A percentile compares a stretch with the other conserved stretches of the same genome.
Evolutionary conservation across 2,797 vertebrate genomes (phyloP).

Genomic region (Pachyuromys duprasi): DNA sequence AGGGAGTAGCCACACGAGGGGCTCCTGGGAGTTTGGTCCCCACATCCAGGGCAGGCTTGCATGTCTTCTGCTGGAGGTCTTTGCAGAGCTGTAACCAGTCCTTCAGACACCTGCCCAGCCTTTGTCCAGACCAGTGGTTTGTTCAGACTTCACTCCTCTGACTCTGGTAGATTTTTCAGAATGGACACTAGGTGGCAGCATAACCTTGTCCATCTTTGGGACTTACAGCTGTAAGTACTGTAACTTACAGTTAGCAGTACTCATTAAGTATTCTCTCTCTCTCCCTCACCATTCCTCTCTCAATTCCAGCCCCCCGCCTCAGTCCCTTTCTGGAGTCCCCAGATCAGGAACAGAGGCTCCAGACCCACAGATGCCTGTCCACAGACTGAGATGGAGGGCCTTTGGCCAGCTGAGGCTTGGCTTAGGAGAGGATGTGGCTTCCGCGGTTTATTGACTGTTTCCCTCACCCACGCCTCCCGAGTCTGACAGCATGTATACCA

Average conservation of each 20-base stretch:
- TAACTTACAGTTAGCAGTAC: not conserved
- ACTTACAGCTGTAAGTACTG: no score
- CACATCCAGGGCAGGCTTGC: not conserved
- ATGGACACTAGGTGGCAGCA: constrained; percentile 81
- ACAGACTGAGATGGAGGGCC: not conserved
- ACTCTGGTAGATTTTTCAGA: not conserved
- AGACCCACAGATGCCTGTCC: not conserved
- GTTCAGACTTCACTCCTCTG: not conserved
- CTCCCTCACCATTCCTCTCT: not conserved
- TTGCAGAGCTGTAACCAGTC: not conserved
- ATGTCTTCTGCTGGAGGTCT: not conserved
- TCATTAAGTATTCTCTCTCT: not conserved
- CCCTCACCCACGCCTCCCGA: not conserved
- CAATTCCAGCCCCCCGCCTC: not conserved
- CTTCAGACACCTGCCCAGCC: no score
- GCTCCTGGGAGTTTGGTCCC: not conserved
- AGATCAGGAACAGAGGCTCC: not conserved
- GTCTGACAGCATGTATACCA: not conserved
- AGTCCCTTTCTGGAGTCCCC: not conserved
- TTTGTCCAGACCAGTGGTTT: not conserved
- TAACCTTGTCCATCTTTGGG: not conserved
- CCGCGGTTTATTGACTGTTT: not conserved
- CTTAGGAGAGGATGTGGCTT: constrained; percentile 23
- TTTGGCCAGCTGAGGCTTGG: not conserved
- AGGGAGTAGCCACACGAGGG: not conserved